Conservation (phyloP, 2,797 vertebrate genomes). For the Anomalospiza imberbis region DNA sequence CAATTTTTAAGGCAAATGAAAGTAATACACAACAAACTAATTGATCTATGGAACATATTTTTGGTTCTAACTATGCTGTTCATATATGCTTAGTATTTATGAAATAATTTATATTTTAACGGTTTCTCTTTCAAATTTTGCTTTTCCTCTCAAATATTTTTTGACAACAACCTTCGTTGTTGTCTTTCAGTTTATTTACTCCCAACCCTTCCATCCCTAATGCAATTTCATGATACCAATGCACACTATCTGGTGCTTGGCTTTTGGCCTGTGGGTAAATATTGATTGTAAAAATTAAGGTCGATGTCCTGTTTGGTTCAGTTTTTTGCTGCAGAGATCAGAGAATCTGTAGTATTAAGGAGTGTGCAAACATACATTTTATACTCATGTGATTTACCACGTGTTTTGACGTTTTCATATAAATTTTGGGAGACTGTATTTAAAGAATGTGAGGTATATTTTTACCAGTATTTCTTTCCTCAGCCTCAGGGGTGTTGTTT, state of each 20-base stretch:
- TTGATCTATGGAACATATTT: neutral
- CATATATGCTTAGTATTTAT: neutral
- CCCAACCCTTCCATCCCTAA: neutral
- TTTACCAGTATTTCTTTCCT: neutral
- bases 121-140: neutral
- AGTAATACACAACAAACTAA: neutral
- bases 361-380: neutral
- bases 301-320: neutral
- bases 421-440: neutral
- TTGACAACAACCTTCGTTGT: neutral
- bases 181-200: neutral
- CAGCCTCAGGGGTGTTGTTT: neutral
- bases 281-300: neutral
- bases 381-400: neutral
- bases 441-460: neutral
- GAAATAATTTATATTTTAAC: neutral
- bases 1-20: neutral
- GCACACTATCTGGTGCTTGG: neutral
- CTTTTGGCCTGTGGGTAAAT: neutral
- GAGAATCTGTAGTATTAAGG: neutral
- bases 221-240: neutral
- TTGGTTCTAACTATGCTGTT: neutral
- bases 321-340: neutral
- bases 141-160: neutral
- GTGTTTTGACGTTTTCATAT: neutral